Evolutionary conservation across 2,113 vertebrate species (phyloP).

Genomic region (Sceloporus undulatus): DNA sequence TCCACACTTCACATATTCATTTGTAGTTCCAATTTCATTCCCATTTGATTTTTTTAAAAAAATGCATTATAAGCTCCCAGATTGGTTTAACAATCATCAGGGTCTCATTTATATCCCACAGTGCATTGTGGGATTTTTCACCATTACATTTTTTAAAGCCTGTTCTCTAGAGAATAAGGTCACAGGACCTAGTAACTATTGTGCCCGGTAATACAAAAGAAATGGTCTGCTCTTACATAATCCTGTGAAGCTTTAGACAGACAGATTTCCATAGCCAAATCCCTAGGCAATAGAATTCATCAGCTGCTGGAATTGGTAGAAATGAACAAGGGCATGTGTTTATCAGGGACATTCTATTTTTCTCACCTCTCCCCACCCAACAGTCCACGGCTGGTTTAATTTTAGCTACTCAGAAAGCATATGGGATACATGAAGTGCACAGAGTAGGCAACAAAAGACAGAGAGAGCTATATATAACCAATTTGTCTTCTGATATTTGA

Average conservation of each 20-base stretch:
- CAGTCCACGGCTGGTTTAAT: constrained; percentile 57
- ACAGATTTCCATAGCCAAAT: constrained; percentile 75
- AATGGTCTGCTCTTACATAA: constrained; percentile 68
- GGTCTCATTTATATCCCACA: constrained; percentile 70
- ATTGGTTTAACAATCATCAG: constrained; percentile 75
- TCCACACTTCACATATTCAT: constrained; percentile 62
- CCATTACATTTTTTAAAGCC: constrained; percentile 74
- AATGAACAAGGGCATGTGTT: constrained; percentile 63
- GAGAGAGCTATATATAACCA: constrained; percentile 6
- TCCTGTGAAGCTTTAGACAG: constrained; percentile 62
- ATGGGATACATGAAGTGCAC: background rate
- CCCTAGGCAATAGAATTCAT: constrained; percentile 67
- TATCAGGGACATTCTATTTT: constrained; percentile 61
- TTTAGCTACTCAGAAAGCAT: constrained; percentile 30
- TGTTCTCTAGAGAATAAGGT: constrained; percentile 66
- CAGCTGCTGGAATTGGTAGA: constrained; percentile 69
- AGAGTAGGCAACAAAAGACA: background rate
- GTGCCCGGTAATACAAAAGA: constrained; percentile 70
- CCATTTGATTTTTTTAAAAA: constrained; percentile 47
- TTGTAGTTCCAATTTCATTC: constrained; percentile 63
- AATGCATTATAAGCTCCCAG: constrained; percentile 65
- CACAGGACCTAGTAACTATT: constrained; percentile 70
- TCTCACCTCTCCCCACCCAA: constrained; percentile 20
- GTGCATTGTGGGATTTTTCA: constrained; percentile 65
- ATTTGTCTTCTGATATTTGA: constrained; percentile 10